phyloP scores from a whole-genome alignment of 2,888 invertebrate genomes.

The Hymenopus coronatus region DNA sequence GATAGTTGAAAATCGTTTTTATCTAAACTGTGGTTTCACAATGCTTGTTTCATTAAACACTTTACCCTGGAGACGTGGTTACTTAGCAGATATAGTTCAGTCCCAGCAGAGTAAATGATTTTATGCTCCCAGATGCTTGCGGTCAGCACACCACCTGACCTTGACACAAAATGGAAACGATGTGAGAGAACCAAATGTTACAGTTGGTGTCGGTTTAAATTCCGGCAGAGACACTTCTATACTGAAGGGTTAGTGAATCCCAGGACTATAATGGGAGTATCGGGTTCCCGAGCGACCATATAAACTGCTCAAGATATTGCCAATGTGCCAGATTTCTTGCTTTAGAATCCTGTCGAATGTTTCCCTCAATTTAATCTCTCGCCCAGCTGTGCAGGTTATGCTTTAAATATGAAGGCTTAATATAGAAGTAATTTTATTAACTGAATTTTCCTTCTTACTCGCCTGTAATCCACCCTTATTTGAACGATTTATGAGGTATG shows the following conservation, averaged over 20 bases:
- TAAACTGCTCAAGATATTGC: not conserved
- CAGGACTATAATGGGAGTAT: not conserved
- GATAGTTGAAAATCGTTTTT: too few species aligned
- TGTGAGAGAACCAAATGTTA: not conserved
- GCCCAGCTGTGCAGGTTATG: too few species aligned
- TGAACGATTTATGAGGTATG: too few species aligned
- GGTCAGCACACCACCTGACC: not conserved
- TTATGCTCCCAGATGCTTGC: not conserved
- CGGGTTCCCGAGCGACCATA: not conserved
- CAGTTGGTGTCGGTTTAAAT: not conserved
- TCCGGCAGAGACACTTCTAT: not conserved
- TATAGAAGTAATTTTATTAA: too few species aligned
- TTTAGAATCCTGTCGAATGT: not conserved
- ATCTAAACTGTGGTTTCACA: too few species aligned
- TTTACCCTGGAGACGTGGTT: too few species aligned
- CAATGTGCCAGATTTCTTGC: not conserved
- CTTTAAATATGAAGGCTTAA: too few species aligned
- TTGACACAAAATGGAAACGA: not conserved
- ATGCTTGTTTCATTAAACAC: too few species aligned
- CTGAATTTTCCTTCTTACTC: too few species aligned
- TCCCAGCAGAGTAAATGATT: not conserved
- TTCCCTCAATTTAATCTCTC: too few species aligned
- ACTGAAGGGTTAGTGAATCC: not conserved
- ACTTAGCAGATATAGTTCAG: too few species aligned
- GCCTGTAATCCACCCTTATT: too few species aligned